Percentiles rank a stretch among this genome's conserved stretches.
These are phyloP conservation scores for Poecilus cupreus DNA, from an alignment of 2,888 invertebrate genomes.

Conservation along the genomic window DNA sequence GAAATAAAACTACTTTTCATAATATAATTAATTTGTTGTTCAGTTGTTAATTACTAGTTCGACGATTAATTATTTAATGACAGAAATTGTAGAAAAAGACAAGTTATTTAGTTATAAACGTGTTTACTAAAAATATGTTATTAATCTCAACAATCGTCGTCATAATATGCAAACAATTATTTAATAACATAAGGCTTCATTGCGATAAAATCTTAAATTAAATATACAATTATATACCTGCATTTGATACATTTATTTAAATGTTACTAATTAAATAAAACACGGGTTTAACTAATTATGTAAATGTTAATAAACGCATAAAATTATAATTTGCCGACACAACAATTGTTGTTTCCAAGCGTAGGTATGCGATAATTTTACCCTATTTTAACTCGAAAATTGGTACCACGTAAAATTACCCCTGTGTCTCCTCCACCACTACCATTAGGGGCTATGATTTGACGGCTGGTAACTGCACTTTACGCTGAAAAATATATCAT, in stretches of 20 bases:
- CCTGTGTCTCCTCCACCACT: too few relatives aligned
- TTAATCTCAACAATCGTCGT: slow-evolving; percentile 1
- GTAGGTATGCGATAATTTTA: background rate
- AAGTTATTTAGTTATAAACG: background rate
- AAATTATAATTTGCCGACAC: background rate
- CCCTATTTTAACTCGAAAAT: background rate
- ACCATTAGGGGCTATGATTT: too few relatives aligned
- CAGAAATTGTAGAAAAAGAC: background rate
- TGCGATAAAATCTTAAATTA: background rate
- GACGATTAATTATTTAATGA: background rate
- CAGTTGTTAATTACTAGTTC: background rate
- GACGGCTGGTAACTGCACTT: too few relatives aligned
- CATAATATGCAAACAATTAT: background rate
- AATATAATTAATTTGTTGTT: background rate
- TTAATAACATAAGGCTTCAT: background rate
- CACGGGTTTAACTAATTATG: slow-evolving; percentile 1
- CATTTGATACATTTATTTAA: slow-evolving; percentile 8
- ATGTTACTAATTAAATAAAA: background rate
- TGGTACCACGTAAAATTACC: too few relatives aligned
- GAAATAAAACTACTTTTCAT: background rate
- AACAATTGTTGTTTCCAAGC: background rate
- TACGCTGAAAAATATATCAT: too few relatives aligned
- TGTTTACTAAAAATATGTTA: background rate
- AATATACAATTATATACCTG: slow-evolving; percentile 7
- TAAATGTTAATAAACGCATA: background rate